Conservation (phyloP, 2,888 invertebrate genomes). For the Salpingus planirostris region DNA sequence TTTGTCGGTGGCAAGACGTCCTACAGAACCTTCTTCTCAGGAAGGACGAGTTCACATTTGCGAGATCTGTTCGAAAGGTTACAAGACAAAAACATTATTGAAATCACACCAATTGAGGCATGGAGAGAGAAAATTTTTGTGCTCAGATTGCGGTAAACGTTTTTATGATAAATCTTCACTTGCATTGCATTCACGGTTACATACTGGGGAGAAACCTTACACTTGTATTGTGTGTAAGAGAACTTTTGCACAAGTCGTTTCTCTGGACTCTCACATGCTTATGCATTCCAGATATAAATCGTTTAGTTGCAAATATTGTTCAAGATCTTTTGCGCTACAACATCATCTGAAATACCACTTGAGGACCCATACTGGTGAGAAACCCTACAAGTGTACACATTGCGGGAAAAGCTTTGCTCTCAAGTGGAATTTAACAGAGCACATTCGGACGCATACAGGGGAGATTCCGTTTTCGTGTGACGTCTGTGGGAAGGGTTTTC, state of each 20-base stretch:
- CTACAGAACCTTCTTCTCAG: too few relatives aligned
- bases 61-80: slow-evolving; percentile 11
- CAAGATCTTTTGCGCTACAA: slow-evolving; percentile 30
- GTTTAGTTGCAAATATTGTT: slow-evolving; percentile 39
- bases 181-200: slow-evolving; percentile 24
- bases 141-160: slow-evolving; percentile 22
- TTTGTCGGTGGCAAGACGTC: slow-evolving; percentile 2
- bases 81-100: slow-evolving; percentile 16
- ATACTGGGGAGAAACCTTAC: slow-evolving; percentile 30
- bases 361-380: slow-evolving; percentile 30
- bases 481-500: slow-evolving; percentile 36
- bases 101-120: slow-evolving; percentile 18
- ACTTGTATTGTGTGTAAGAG: slow-evolving; percentile 29
- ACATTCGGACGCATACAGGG: slow-evolving; percentile 39
- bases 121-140: slow-evolving; percentile 21
- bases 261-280: slow-evolving; percentile 29
- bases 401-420: slow-evolving; percentile 35
- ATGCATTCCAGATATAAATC: slow-evolving; percentile 32
- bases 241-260: slow-evolving; percentile 28
- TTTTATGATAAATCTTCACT: slow-evolving; percentile 22
- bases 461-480: slow-evolving; percentile 40
- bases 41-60: too few relatives aligned
- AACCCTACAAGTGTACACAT: slow-evolving; percentile 21
- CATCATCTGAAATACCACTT: slow-evolving; percentile 29
- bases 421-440: slow-evolving; percentile 39